Conservation (phyloP, 2,888 invertebrate genomes). For the Linyphia triangularis region DNA sequence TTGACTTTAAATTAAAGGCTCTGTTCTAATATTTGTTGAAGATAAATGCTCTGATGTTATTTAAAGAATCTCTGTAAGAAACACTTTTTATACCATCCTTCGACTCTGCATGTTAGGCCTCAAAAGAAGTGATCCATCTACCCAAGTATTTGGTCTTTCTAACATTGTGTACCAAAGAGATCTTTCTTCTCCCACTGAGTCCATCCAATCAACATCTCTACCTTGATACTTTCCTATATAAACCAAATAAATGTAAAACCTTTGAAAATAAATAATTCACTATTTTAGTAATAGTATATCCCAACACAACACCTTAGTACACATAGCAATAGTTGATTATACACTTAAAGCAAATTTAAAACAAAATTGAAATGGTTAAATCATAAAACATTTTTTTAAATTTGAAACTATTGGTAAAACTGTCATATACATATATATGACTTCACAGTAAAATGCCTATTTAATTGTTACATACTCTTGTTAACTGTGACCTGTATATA, state of each 20-base stretch:
- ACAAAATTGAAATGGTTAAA: background rate
- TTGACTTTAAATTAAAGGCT: background rate
- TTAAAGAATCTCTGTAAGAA: no score
- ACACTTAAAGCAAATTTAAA: no score
- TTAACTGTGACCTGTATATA: no score
- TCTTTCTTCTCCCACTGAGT: slow-evolving; percentile 93
- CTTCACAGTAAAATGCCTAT: no score
- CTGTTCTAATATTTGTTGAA: background rate
- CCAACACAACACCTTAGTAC: background rate
- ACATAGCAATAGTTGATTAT: no score
- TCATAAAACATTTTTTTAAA: background rate
- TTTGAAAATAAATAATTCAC: background rate
- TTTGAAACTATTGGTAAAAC: background rate
- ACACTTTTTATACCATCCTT: slow-evolving; percentile 20
- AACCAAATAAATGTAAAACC: background rate
- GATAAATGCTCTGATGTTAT: no score
- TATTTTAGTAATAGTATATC: background rate
- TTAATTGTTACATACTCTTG: no score
- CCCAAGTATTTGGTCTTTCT: slow-evolving; percentile 96
- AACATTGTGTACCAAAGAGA: slow-evolving; percentile 96
- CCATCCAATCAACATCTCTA: slow-evolving; percentile 95
- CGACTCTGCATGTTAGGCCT: slow-evolving; percentile 83
- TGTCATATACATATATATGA: no score
- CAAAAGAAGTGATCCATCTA: slow-evolving; percentile 93
- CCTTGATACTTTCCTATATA: slow-evolving; percentile 90